Percentiles rank a stretch among this genome's conserved stretches.
These are phyloP conservation scores for Cephalopholis sonnerati DNA, from an alignment of 2,113 vertebrate species.

Conservation along the genomic window DNA sequence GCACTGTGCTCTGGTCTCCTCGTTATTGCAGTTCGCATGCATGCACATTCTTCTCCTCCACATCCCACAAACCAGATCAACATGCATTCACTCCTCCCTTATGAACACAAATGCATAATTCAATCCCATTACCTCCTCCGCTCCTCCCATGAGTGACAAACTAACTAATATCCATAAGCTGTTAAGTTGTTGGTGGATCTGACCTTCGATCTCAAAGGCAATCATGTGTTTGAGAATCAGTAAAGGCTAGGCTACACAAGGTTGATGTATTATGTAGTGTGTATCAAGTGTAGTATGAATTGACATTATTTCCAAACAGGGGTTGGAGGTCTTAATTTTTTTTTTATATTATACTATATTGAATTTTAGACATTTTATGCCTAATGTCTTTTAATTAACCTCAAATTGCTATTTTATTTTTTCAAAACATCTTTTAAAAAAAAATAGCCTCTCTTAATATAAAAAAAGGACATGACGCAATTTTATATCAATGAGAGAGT, in stretches of 20 bases:
- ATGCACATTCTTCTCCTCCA: conserved; percentile 12
- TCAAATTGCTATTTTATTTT: neutral
- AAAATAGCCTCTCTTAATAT: conserved; percentile 5
- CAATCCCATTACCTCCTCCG: conserved; percentile 34
- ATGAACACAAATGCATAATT: conserved; percentile 44
- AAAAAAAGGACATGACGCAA: conserved; percentile 1
- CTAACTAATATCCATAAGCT: conserved; percentile 52
- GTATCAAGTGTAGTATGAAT: neutral
- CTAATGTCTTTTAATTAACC: neutral
- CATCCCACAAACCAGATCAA: conserved; percentile 1
- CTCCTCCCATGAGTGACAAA: conserved; percentile 42
- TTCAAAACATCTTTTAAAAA: neutral
- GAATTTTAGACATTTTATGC: neutral
- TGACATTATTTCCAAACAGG: conserved; percentile 1
- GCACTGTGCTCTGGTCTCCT: conserved; percentile 6
- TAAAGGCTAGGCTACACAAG: neutral
- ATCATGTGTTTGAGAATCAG: conserved; percentile 20
- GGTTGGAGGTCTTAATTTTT: conserved; percentile 5
- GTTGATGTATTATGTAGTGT: no score
- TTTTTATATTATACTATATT: neutral
- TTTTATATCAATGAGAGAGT: conserved; percentile 26
- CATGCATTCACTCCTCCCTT: conserved; percentile 5
- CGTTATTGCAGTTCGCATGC: neutral
- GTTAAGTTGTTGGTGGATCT: conserved; percentile 32
- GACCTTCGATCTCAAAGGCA: conserved; percentile 44